Base-by-base conservation (phyloP, 1,140 invertebrate species). In the Phymastichus coffea region DNA sequence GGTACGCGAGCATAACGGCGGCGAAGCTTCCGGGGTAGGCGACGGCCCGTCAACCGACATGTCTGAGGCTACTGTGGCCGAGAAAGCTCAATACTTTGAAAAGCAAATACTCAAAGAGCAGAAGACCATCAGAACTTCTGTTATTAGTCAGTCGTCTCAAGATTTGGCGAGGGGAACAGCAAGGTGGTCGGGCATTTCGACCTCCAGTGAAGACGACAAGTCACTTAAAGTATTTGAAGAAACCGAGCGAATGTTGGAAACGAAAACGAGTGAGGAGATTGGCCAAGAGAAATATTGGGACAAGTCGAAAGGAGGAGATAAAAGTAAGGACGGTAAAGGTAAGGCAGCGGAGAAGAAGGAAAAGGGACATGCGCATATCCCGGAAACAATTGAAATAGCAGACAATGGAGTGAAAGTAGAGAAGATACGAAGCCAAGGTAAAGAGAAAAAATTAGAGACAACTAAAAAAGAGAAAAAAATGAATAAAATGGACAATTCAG, bases 11-110 rank as follows among this genome's bases (percentile, higher is more conserved):
- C 0, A 60, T 58, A 9, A 46, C 44, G 0, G 57, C 52, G 1
- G 70, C 64, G 3, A 69, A 70, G 6, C 60, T 0, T 76, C 77
- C 37, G 76, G 75, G 25, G 74, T 73, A 17, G 74, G 76, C 1
- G 10, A 25, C 4, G 41, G 17, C 22, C 17, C 43, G 3, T 8
- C 17, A 0, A 30, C 46, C 2, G 79, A 80, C 37, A 78, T 80
- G 2, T 80, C 79, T 0, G 78, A 80, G 46, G 78, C 72, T 59
- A 77, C 78, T 0, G 79, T 80, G 0, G 77, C 78, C n/a, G 79
- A 80, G 33, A 80, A 80, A 47, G 78, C 77, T 0, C 77, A 80
- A 33, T 80, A 80, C 22, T 80, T 80, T 22, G 79, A 80, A 38
- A 76, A 80, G 44, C 76, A 78, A 40, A 80, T 80, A 63, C 79